Base-by-base conservation (phyloP, 1,140 invertebrate species). In the Diorhabda elongata region DNA sequence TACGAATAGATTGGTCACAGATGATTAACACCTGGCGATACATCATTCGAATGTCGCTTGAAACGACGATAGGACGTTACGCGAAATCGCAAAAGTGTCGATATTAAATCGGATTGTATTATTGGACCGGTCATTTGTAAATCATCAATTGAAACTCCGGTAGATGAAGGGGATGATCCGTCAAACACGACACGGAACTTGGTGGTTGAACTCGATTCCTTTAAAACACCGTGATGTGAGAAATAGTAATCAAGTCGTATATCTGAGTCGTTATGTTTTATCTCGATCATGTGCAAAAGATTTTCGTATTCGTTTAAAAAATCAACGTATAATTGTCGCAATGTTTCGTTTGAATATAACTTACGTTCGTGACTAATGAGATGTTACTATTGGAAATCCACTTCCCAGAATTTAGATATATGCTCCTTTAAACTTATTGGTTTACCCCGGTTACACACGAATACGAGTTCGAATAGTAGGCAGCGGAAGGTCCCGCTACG, bases 71-170 rank as follows among this genome's bases (percentile, higher is more conserved):
- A 7, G 9, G 26, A 26, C 6, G 26, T 26, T 26, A 70, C 67
- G 11, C 80, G 71, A 74, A 84, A 84, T 3, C 78, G 70, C 8
- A 58, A 42, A 43, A 59, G 57, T 59, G 66, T 64, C 26, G 61
- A 69, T 58, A 72, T 75, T 72, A 79, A 65, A 56, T 72, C 69
- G 7, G 57, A 26, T 58, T 77, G 76, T 41, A 78, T 44, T 5
- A 67, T 74, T 2, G 75, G 75, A 8, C 77, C 78, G 9, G 62
- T 41, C 45, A 64, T 65, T 42, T 73, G 62, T 56, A 74, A n/a
- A 6, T 78, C 72, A 58, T 79, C 78, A 41, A 79, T 70, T 26
- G 74, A 80, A 2, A 67, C 26, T 44, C 77, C 77, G 3, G 69
- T 61, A 52, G 44, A 45, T 5, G 65, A 41, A 4, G 58, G 41